Percentiles rank a stretch among this genome's conserved stretches.
Evolutionary conservation across 2,797 vertebrate genomes (phyloP).

Genomic region (Oryzias dopingdopingensis): DNA sequence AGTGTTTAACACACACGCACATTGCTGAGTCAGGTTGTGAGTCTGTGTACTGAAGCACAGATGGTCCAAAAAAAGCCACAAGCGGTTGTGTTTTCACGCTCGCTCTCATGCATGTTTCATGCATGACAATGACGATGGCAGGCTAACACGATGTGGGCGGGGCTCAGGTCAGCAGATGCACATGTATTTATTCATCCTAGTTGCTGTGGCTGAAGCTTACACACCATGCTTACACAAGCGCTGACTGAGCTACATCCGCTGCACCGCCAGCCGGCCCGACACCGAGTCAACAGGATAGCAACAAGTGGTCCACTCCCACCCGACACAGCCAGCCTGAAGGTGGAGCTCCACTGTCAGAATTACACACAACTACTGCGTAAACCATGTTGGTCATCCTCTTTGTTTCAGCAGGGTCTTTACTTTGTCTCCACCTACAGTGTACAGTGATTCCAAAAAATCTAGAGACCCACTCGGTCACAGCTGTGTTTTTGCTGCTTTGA

Average conservation of each 20-base stretch:
- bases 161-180: slow-evolving; percentile 22
- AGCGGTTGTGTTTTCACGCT: not conserved
- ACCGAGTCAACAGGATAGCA: slow-evolving; percentile 10
- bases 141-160: slow-evolving; percentile 2
- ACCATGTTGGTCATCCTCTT: too few species aligned
- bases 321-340: not conserved
- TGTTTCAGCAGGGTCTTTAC: too few species aligned
- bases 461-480: too few species aligned
- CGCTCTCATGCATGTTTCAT: not conserved
- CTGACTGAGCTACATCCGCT: slow-evolving; percentile 15
- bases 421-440: too few species aligned
- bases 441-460: too few species aligned
- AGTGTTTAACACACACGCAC: slow-evolving; percentile 17
- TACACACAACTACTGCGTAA: too few species aligned
- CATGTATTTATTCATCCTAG: slow-evolving; percentile 24
- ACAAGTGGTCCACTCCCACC: slow-evolving; percentile 8
- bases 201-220: slow-evolving; percentile 21
- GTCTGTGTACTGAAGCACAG: slow-evolving; percentile 24
- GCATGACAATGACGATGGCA: not conserved
- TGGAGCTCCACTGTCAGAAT: not conserved
- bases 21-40: slow-evolving; percentile 43
- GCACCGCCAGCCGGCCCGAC: slow-evolving; percentile 8
- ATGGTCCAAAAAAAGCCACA: slow-evolving; percentile 26
- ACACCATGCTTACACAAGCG: slow-evolving; percentile 33
- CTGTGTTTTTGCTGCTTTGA: too few species aligned